Base-by-base conservation (phyloP, 64 coral and sea anemone species). In the Pocillopora damicornis region DNA sequence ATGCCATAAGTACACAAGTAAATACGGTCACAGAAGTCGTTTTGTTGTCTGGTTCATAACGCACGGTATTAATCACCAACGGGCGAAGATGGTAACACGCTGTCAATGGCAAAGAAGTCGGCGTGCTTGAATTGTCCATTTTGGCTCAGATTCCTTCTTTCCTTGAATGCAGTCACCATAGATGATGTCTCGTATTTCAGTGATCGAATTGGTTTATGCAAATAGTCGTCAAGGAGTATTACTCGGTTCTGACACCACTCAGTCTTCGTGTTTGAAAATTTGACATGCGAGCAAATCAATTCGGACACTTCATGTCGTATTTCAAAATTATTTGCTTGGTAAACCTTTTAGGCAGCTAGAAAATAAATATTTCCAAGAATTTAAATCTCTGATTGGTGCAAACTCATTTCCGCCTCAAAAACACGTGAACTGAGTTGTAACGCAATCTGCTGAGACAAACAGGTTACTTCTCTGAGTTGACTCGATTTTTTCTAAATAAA, bases 1-100 rank as follows among this genome's bases (percentile, higher is more conserved):
- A 61, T 74, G 78, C 86, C 63, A 88, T 95, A 79, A 95, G 91
- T 13, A 91, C 73, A 78, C 89, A 81, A 10, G 86, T 95, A 61
- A 95, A 91, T 26, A 95, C n/a, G 9, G 93, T 91, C 13, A 75
- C 83, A 4, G 59, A 13, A 57, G 75, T 66, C 0, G 93, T 59
- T 13, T 67, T 83, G 15, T 34, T 63, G 83, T 78, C 81, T 2
- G 86, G 71, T 25, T n/a, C 34, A 74, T 91, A 87, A 2, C 77
- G 89, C 25, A 88, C 93, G 60, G 76, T 81, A 74, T 91, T 95
- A 14, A 95, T 89, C 5, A 38, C 79, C 20, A 88, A 88, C 58
- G 93, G 86, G 20, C 88, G 74, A 20, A 88, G 15, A 8, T 68
- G 23, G 37, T 89, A 95, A 13, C 67, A 25, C 25, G 67, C 25